A percentile compares a stretch with the other conserved stretches of the same genome.
These are phyloP conservation scores for Micromesistius poutassou DNA, from an alignment of 2,797 vertebrate species.

Conservation along the genomic window DNA sequence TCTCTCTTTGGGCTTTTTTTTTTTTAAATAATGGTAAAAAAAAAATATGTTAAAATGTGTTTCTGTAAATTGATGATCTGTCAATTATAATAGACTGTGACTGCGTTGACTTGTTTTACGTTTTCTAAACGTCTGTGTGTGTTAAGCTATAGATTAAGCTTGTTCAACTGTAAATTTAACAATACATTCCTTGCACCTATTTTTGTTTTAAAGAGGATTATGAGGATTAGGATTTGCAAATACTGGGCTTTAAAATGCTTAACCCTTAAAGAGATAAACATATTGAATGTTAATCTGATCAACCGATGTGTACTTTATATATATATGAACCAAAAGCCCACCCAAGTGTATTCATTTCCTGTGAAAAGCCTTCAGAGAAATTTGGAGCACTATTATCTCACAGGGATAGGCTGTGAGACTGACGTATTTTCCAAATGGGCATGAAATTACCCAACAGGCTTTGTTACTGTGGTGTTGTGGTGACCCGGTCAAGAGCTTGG, in stretches of 20 bases:
- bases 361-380: slow-evolving; percentile 22
- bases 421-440: slow-evolving; percentile 34
- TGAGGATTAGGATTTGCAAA: not conserved
- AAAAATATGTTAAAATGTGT: not conserved
- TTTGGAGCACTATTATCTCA: slow-evolving; percentile 11
- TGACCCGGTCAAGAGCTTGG: slow-evolving; percentile 35
- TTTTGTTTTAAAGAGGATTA: not conserved
- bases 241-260: not conserved
- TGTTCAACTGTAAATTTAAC: not conserved
- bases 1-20: not conserved
- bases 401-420: slow-evolving; percentile 29
- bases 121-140: not conserved
- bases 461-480: slow-evolving; percentile 31
- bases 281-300: not conserved
- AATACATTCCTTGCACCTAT: not conserved
- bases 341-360: slow-evolving; percentile 30
- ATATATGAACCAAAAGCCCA: not conserved
- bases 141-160: not conserved
- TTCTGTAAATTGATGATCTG: not conserved
- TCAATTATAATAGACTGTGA: not conserved
- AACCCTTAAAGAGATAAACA: not conserved
- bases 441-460: slow-evolving; percentile 36
- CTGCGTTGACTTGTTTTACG: not conserved
- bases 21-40: no score
- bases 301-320: not conserved